Base-by-base conservation (phyloP, 2,797 vertebrate genomes). In the Sebastes hubbsi region DNA sequence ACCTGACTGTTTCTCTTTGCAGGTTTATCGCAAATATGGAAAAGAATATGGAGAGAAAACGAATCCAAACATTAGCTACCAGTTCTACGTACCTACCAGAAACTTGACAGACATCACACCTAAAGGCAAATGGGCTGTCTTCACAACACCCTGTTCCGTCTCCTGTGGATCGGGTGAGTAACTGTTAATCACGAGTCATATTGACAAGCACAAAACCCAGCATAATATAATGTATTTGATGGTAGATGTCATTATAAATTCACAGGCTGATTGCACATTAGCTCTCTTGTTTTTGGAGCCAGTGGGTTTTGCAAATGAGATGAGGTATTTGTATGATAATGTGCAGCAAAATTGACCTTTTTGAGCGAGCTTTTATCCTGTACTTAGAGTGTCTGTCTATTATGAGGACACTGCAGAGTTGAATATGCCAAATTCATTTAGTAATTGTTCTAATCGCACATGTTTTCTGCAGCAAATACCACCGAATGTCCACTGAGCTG, bases 21-120 rank as follows among this genome's bases (percentile, higher is more conserved):
- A 99, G 99, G 96, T 99, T 14, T 99, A 97, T 84, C 95, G 97
- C 70, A 97, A 95, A 75, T 99, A 99, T 3, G 94, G 96, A 0
- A 96, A 95, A 60, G 97, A 98, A 85, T 97, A 97, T 2, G 98
- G 98, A 27, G 93, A 93, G n/a, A 91, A 93, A 73, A 96, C 97
- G 2, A 97, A 92, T 80, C 98, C 99, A 10, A 96, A 97, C 83
- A 96, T 99, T 84, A 94, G 93, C 78, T 99, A 97, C 91, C 95
- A 94, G 85, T 99, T 97, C 79, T 97, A 97, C 75, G 38, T 83
- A 3, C 89, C 92, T 2, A 72, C 24, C 18, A 79, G 49, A 58
- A 86, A 70, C 29, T 10, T 91, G 5, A 87, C 59, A 66, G 87
- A 87, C 60, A 83, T 42, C 32, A 78, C 65, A 67, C 82, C 78